Conservation (phyloP, 2,797 vertebrate genomes). For the Cirrhinus molitorella region DNA sequence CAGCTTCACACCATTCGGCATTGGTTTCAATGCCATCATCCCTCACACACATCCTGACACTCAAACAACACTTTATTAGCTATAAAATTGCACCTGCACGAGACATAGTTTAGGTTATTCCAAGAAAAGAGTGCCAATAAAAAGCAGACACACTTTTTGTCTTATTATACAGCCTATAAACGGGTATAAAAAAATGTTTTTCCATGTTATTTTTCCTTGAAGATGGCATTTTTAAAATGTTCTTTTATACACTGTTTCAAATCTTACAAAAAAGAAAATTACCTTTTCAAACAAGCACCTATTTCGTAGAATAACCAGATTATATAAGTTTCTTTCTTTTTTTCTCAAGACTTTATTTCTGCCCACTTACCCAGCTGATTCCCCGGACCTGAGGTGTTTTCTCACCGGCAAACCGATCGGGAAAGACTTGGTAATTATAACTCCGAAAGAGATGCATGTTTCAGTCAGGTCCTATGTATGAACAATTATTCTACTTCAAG, state of each 20-base stretch:
- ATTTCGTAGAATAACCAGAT: background rate
- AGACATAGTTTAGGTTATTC: background rate
- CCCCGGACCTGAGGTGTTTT: constrained; percentile 73
- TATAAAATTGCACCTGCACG: background rate
- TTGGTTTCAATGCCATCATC: constrained; percentile 14
- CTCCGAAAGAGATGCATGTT: constrained; percentile 85
- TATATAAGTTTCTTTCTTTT: background rate
- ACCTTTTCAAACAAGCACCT: background rate
- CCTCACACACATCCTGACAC: background rate
- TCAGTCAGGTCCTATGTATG: constrained; percentile 56
- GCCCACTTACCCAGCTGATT: constrained; percentile 81
- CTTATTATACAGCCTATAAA: background rate
- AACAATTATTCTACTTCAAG: constrained; percentile 59
- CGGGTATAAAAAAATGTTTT: background rate
- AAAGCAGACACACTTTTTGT: background rate
- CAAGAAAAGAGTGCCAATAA: background rate
- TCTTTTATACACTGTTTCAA: background rate
- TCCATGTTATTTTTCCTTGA: background rate
- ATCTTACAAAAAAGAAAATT: background rate
- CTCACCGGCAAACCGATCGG: constrained; percentile 73
- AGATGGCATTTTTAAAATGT: background rate
- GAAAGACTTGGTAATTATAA: constrained; percentile 80
- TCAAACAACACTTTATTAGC: constrained; percentile 7
- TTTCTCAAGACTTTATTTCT: background rate
- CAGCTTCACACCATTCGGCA: constrained; percentile 1